These are phyloP conservation scores for Elysia crispata DNA, from an alignment of 2,888 invertebrate genomes.

Conservation along the genomic window DNA sequence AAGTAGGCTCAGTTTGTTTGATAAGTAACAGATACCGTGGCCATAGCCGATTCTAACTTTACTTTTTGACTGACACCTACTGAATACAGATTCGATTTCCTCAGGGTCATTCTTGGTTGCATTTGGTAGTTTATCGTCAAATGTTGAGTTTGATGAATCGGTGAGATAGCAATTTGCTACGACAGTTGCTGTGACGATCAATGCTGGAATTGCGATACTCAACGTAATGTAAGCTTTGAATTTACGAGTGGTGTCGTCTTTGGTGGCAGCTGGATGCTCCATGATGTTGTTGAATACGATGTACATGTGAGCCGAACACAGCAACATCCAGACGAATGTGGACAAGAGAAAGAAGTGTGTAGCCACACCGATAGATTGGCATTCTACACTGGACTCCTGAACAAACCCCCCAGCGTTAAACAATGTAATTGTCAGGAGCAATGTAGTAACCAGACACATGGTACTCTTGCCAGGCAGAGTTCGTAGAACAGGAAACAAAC, in stretches of 20 bases:
- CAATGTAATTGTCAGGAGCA: constrained; percentile 56
- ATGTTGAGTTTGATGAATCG: not conserved
- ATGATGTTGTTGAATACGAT: constrained; percentile 49
- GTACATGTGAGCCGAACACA: constrained; percentile 60
- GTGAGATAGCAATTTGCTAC: constrained; percentile 1
- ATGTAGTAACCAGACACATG: constrained; percentile 54
- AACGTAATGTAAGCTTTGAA: not conserved
- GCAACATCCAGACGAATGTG: constrained; percentile 56
- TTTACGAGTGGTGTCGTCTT: not conserved
- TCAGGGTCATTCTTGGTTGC: no score
- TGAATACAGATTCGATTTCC: no score
- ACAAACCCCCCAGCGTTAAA: constrained; percentile 52
- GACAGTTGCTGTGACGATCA: not conserved
- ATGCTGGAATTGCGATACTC: not conserved
- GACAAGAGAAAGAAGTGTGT: constrained; percentile 60
- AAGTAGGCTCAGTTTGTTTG: not conserved
- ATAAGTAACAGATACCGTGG: constrained; percentile 1
- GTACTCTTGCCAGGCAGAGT: constrained; percentile 59
- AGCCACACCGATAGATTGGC: constrained; percentile 50
- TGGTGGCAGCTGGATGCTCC: not conserved
- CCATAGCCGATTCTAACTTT: not conserved
- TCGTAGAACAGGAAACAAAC: constrained; percentile 53
- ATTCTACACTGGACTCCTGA: constrained; percentile 28
- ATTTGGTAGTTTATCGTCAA: no score
- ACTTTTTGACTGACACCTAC: no score